Evolutionary conservation across 2,797 vertebrate species (phyloP), one percentile per base, ranked within the genome.

Genomic region (Lithobates sylvaticus): DNA sequence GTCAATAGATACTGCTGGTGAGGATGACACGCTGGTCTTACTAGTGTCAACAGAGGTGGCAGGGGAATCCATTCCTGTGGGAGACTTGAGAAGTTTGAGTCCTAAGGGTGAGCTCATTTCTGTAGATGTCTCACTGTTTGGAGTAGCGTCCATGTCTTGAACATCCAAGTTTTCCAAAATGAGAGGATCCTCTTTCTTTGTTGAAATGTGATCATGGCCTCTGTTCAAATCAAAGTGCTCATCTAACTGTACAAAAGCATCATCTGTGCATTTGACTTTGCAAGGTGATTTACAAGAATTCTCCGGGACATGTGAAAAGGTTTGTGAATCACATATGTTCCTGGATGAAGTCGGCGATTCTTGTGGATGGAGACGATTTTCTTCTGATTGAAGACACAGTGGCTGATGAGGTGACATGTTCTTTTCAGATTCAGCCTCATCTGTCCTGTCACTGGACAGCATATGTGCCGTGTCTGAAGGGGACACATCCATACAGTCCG

Each of bases 21-120:
- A 93, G 89, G 93, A 93, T 89, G 93, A 93, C 87, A 78, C 29
- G 0, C 76, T 88, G 39, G 92, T 88, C 91, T 94, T 93, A 90
- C 21, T 88, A 10, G 85, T n/a, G n/a, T 88, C 90, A 76, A 84
- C 85, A 12, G 91, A 78, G 26, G 91, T 81, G 32, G 89, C 88
- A 0, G 88, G 84, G 5, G 92, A 88, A 73, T 88, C 91, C 12
- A 84, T 87, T 93, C 95, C 90, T 86, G 93, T 89, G 2, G 94
- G 91, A 54, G 94, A 93, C 91, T 96, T 96, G n/a, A 91, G 21
- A 68, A 94, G 89, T 89, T 92, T 96, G 78, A 96, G 96, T 89
- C 94, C 96, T n/a, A 89, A 90, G 34, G 94, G 94, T 61, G 94
- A 94, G 87, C 90, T 91, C 39, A 92, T 89, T 87, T 94, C 93